A percentile compares a stretch with the other conserved stretches of the same genome.
These are phyloP conservation scores for Pterocles orientalis DNA, from an alignment of 2,113 vertebrate species.

Conservation along the genomic window DNA sequence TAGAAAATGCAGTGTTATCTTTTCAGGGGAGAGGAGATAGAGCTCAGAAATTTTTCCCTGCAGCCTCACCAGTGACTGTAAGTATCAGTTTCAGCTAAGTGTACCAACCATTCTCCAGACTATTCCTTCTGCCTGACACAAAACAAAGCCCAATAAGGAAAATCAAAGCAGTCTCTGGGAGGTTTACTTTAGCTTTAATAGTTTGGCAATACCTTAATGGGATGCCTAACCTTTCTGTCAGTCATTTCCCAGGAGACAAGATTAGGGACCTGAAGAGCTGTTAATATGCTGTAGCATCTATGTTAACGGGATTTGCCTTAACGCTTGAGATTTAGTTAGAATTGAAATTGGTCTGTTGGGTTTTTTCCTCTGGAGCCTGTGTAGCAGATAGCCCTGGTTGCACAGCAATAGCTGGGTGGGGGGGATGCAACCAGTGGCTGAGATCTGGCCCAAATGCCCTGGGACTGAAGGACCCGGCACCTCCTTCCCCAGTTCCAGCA, in stretches of 20 bases:
- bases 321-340: not conserved
- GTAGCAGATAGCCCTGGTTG: not conserved
- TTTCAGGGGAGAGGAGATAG: not conserved
- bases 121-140: constrained; percentile 5
- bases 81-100: constrained; percentile 7
- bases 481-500: not conserved
- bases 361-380: not conserved
- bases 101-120: not conserved
- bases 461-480: not conserved
- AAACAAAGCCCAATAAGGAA: constrained; percentile 17
- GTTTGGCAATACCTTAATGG: not conserved
- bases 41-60: not conserved
- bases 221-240: not conserved
- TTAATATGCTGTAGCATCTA: not conserved
- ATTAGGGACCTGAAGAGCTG: constrained; percentile 7
- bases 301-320: not conserved
- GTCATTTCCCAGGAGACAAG: not conserved
- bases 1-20: not conserved
- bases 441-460: not conserved
- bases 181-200: not conserved
- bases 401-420: not conserved
- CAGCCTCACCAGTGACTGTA: not conserved
- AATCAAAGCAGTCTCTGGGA: not conserved
- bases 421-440: not conserved
- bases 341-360: not conserved